A percentile compares a stretch with the other conserved stretches of the same genome.
These are phyloP conservation scores for Xenopus borealis DNA, from an alignment of 2,113 vertebrate species.

Conservation along the genomic window DNA sequence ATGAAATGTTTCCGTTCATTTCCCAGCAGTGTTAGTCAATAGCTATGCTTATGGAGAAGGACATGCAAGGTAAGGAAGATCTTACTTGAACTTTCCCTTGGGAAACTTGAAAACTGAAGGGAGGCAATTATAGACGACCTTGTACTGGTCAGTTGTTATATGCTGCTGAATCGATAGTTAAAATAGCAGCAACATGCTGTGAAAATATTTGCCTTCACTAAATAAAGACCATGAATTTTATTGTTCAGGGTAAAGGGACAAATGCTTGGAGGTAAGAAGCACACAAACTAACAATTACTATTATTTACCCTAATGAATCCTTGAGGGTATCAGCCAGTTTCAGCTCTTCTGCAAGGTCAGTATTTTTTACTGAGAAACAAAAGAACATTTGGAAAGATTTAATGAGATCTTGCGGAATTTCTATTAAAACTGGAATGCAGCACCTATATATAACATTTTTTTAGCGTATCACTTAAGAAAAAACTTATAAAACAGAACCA, in stretches of 20 bases:
- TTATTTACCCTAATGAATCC: slow-evolving; percentile 26
- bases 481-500: no score
- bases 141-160: slow-evolving; percentile 47
- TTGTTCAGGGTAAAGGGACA: slow-evolving; percentile 6
- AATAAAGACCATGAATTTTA: not conserved
- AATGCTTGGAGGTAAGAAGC: slow-evolving; percentile 9
- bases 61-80: slow-evolving; percentile 45
- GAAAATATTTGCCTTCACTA: slow-evolving; percentile 39
- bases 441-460: no score
- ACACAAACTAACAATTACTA: not conserved
- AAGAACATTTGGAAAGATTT: slow-evolving; percentile 23
- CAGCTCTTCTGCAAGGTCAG: slow-evolving; percentile 22
- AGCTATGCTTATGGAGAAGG: slow-evolving; percentile 42
- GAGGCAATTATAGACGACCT: slow-evolving; percentile 52
- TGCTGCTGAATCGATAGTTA: slow-evolving; percentile 30
- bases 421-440: no score
- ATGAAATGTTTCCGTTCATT: slow-evolving; percentile 35
- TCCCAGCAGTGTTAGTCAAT: slow-evolving; percentile 35
- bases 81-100: slow-evolving; percentile 26
- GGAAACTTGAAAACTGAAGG: slow-evolving; percentile 44
- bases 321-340: slow-evolving; percentile 9
- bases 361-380: slow-evolving; percentile 15
- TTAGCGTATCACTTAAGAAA: no score
- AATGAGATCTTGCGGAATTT: slow-evolving; percentile 16
- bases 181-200: slow-evolving; percentile 7